A percentile compares a stretch with the other conserved stretches of the same genome.
These are phyloP conservation scores for Acanthosepion esculentum DNA, from an alignment of 2,888 invertebrate genomes.

Conservation along the genomic window DNA sequence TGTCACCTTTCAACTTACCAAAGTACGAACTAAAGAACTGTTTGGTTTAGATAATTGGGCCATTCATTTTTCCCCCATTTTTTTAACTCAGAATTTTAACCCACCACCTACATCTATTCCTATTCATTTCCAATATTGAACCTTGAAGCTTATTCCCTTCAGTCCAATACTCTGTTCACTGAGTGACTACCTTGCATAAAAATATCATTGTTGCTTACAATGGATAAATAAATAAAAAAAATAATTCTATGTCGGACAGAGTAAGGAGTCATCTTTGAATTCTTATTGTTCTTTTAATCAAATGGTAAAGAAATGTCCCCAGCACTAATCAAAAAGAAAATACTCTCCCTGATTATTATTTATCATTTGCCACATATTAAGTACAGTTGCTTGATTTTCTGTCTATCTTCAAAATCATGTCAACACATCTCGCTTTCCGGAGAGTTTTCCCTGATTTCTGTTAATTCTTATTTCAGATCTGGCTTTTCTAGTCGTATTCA, in stretches of 20 bases:
- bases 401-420: not conserved
- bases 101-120: not conserved
- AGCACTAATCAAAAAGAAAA: not conserved
- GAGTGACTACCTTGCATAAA: constrained; percentile 2
- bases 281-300: not conserved
- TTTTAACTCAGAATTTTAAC: too few species aligned
- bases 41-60: not conserved
- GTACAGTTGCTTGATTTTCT: not conserved
- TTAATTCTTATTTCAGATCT: not conserved
- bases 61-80: too few species aligned
- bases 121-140: not conserved
- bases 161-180: not conserved
- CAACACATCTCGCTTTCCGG: not conserved
- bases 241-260: not conserved
- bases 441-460: not conserved
- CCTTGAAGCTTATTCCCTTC: not conserved
- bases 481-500: not conserved
- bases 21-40: not conserved
- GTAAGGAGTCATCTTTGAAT: not conserved
- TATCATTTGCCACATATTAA: not conserved
- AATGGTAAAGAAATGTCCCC: not conserved
- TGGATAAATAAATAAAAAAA: not conserved
- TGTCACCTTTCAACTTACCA: not conserved
- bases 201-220: not conserved
- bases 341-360: not conserved